phyloP scores from a whole-genome alignment of 2,888 invertebrate species.

The Cephonodes hylas region DNA sequence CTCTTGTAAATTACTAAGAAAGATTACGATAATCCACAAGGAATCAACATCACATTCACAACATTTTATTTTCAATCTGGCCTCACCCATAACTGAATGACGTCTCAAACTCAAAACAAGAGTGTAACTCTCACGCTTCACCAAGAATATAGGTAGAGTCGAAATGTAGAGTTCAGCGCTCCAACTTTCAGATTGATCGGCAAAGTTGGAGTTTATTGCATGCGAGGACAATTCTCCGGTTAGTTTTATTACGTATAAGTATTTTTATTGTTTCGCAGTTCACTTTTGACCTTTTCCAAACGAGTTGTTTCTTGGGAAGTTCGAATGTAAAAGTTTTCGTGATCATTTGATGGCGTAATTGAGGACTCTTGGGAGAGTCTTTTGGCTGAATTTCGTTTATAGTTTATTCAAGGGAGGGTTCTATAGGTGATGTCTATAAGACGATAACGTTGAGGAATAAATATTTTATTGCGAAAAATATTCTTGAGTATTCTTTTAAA shows the following conservation, averaged over 20 bases:
- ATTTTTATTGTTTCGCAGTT: not conserved
- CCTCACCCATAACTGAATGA: not conserved
- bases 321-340: not conserved
- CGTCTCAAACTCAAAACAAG: not conserved
- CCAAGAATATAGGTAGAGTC: not conserved
- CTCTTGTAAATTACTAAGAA: no score
- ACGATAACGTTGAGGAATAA: no score
- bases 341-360: not conserved
- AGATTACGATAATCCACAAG: no score
- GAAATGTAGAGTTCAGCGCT: not conserved
- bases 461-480: no score
- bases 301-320: not conserved
- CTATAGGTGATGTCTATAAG: not conserved
- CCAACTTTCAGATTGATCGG: constrained; percentile 2
- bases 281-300: not conserved
- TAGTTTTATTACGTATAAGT: constrained; percentile 3
- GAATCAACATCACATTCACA: no score
- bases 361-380: not conserved
- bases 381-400: not conserved
- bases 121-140: not conserved
- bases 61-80: no score
- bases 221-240: not conserved
- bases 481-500: no score
- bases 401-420: not conserved
- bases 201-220: not conserved